A percentile compares a stretch with the other conserved stretches of the same genome.
These are phyloP conservation scores for Choloepus didactylus DNA, from an alignment of 2,797 vertebrate genomes.

Conservation along the genomic window DNA sequence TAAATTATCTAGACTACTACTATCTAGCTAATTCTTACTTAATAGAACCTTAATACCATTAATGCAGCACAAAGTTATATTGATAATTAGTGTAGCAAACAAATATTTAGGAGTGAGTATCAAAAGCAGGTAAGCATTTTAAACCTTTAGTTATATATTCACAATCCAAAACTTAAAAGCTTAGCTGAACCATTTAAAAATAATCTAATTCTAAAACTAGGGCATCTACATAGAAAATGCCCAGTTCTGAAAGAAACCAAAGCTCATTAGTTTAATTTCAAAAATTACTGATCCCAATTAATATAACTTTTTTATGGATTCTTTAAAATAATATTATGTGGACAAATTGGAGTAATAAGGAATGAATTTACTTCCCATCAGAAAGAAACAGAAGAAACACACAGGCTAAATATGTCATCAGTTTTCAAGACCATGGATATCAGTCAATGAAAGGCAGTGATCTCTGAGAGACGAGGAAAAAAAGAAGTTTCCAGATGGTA, in stretches of 20 bases:
- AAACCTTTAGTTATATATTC: neutral
- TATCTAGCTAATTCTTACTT: neutral
- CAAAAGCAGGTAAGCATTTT: neutral
- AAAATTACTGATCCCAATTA: neutral
- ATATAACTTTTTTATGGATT: neutral
- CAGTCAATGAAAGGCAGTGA: neutral
- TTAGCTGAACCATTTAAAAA: neutral
- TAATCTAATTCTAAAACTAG: neutral
- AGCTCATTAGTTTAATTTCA: neutral
- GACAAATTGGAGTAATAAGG: neutral
- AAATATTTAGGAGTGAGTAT: neutral
- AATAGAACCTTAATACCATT: neutral
- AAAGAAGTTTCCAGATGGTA: neutral
- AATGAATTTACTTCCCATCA: neutral
- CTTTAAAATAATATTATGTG: neutral
- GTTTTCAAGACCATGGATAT: neutral
- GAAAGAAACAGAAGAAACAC: neutral
- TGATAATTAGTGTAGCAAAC: neutral
- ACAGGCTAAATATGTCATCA: neutral
- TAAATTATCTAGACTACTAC: neutral
- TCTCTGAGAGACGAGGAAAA: neutral
- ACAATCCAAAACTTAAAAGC: neutral
- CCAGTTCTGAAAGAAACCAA: neutral
- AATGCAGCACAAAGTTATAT: neutral
- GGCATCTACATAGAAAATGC: neutral